Evolutionary conservation across 2,888 invertebrate genomes (phyloP), one percentile per base, ranked within the genome.

Genomic region (Ichneumoninae sp.): DNA sequence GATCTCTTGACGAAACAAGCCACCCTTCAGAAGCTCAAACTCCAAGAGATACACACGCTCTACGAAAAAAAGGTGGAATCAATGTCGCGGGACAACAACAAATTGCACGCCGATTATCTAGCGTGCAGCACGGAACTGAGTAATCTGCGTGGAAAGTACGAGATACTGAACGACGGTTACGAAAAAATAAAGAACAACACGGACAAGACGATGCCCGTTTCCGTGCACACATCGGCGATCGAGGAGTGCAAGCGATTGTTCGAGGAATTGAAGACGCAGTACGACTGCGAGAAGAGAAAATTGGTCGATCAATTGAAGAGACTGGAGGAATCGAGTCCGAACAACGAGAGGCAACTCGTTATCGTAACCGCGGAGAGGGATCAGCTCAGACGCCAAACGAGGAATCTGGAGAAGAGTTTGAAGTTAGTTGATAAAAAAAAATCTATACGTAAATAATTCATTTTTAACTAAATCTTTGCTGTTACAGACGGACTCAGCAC

Each of bases 181-280:
- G 95, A 95, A 72, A 95, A 94, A 79, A 91, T 95, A 44, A 94
- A 95, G 90, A 94, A 94, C 7, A 95, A 95, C 87, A 94, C 94
- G 30, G 94, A 94, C 65, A 94, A 94, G 87, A 94, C 94, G 72
- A 96, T 96, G 88, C 96, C 96, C 0, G 94, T 96, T 0, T 95
- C 95, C 71, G 94, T 96, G 70, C 96, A 97, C 89, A 96, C 95
- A 50, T 94, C 96, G 1, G 95, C 96, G 1, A 95, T 97, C 0
- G 96, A 96, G 69, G 97, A 97, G 90, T 97, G 97, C 89, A 97
- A 96, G 91, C 94, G 96, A 78, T 94, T 97, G 89, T 95, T 97
- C 86, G 97, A 97, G 92, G 97, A 97, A 89, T 92, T 97, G 1
- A 97, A 97, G 90, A 94, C 94, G 47, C 96, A 97, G 84, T 97